phyloP scores from a whole-genome alignment of 2,888 invertebrate genomes.

The Morinoia aosen region DNA sequence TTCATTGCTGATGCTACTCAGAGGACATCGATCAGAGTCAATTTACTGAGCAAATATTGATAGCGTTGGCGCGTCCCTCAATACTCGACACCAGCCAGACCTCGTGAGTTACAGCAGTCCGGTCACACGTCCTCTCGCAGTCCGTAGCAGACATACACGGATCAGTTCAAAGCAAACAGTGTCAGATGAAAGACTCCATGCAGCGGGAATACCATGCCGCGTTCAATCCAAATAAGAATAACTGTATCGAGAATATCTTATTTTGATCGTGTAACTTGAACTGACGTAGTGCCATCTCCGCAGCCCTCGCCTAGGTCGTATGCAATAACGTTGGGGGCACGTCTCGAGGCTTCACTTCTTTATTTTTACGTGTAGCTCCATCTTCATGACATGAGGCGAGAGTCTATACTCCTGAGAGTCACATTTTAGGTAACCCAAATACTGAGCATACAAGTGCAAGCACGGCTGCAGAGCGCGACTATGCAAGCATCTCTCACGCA shows the following conservation, averaged over 20 bases:
- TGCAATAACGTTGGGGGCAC: neutral
- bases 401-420: neutral
- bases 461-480: neutral
- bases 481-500: neutral
- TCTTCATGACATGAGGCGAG: neutral
- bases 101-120: neutral
- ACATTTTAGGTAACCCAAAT: neutral
- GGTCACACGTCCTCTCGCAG: neutral
- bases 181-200: neutral
- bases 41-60: slow-evolving; percentile 9
- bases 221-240: neutral
- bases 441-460: neutral
- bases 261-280: neutral
- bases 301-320: neutral
- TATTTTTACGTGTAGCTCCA: neutral
- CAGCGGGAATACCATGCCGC: neutral
- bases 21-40: neutral
- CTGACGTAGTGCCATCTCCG: neutral
- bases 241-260: neutral
- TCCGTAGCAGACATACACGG: neutral
- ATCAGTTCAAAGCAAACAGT: neutral
- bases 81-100: neutral
- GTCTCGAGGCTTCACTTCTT: neutral
- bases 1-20: neutral
- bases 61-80: neutral